These are phyloP conservation scores for Agrilus cyanescens DNA, from an alignment of 2,888 invertebrate species.

Conservation along the genomic window DNA sequence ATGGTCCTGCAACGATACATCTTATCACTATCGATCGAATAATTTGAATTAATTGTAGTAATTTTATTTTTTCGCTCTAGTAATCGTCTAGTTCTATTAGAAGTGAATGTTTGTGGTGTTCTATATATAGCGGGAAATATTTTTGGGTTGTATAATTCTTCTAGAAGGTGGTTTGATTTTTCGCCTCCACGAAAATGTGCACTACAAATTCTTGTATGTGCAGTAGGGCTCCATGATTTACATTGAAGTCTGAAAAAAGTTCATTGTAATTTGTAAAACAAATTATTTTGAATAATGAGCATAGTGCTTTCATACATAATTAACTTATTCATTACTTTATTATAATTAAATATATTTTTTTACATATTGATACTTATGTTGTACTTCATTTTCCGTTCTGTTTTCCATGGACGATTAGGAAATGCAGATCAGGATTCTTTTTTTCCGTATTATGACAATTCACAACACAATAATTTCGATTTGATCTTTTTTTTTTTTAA, in stretches of 20 bases:
- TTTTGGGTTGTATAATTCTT: neutral
- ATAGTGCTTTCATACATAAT: neutral
- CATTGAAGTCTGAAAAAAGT: neutral
- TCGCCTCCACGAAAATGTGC: conserved; percentile 2
- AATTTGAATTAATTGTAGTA: no score
- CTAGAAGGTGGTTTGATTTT: neutral
- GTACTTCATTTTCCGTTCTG: no score
- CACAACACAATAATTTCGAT: conserved; percentile 1
- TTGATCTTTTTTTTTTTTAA: neutral
- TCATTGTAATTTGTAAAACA: no score
- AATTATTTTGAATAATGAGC: neutral
- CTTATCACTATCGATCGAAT: no score
- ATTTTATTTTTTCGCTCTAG: no score
- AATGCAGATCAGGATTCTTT: no score
- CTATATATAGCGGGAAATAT: conserved; percentile 1
- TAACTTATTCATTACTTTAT: neutral
- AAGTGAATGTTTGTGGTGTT: neutral
- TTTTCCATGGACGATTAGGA: no score
- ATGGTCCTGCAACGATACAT: no score
- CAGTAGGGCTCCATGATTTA: neutral
- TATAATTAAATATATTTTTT: no score
- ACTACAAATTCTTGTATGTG: neutral
- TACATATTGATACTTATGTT: no score
- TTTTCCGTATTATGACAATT: neutral
- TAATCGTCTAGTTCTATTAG: no score